These are phyloP conservation scores for Tubulanus polymorphus DNA, from an alignment of 2,888 invertebrate species.

Conservation along the genomic window DNA sequence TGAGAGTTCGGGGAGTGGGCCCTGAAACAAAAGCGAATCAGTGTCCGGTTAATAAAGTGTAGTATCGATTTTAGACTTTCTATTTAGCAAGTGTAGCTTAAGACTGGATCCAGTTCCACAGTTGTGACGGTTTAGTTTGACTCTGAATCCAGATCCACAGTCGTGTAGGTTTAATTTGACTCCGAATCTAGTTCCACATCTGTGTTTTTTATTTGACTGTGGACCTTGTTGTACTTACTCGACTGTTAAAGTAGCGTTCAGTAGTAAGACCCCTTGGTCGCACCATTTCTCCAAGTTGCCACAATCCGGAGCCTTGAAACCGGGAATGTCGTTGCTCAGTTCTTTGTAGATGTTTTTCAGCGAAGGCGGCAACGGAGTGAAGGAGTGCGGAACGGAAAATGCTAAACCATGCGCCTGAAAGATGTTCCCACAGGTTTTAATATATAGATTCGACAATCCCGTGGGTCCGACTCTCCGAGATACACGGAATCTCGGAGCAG, in stretches of 20 bases:
- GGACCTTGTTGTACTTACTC: constrained; percentile 27
- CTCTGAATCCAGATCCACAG: not conserved
- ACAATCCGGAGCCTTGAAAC: constrained; percentile 33
- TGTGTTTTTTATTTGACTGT: not conserved
- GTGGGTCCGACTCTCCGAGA: no score
- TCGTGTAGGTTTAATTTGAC: no score
- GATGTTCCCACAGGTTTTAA: no score
- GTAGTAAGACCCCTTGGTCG: constrained; percentile 37
- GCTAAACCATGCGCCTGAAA: constrained; percentile 46
- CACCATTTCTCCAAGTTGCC: constrained; percentile 45
- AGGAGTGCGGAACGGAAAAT: constrained; percentile 40
- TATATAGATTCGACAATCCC: no score
- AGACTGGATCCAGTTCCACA: no score
- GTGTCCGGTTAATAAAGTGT: no score
- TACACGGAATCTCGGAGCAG: no score
- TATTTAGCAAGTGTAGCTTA: no score
- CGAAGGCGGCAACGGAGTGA: constrained; percentile 31
- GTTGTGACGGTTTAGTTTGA: no score
- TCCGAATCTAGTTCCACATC: not conserved
- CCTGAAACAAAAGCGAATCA: constrained; percentile 28
- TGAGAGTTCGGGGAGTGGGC: not conserved
- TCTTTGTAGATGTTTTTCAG: constrained; percentile 55
- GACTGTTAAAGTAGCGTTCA: constrained; percentile 47
- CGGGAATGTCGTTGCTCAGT: constrained; percentile 49
- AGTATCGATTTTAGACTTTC: no score